Conservation (phyloP, 1,140 invertebrate genomes). For the Ceratitis capitata region DNA sequence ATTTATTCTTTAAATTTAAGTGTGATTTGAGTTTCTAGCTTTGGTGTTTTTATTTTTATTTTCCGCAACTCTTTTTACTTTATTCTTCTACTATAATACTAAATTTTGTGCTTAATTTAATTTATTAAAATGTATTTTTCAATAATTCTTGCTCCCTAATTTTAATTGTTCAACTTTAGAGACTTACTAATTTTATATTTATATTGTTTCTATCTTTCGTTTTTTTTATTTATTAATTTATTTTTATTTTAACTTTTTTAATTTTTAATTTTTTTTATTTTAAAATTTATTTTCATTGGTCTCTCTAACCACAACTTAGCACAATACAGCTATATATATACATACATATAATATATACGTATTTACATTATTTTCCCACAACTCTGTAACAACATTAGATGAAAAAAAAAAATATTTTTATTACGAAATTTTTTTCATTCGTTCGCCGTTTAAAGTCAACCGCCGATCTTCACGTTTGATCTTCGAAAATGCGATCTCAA, state of each 20-base stretch:
- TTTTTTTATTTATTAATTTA: background rate
- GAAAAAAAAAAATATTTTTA: background rate
- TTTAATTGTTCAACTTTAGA: too few relatives aligned
- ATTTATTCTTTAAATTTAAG: too few relatives aligned
- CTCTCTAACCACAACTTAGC: background rate
- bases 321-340: background rate
- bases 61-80: too few relatives aligned
- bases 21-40: too few relatives aligned
- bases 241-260: background rate
- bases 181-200: too few relatives aligned
- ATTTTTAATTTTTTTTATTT: background rate
- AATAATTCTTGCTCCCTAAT: too few relatives aligned
- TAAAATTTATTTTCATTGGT: background rate
- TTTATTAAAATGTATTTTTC: too few relatives aligned
- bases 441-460: background rate
- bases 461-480: slow-evolving; percentile 4
- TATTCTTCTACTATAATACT: too few relatives aligned
- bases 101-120: too few relatives aligned
- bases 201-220: background rate
- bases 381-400: background rate
- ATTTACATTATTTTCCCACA: background rate
- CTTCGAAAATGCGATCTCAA: slow-evolving; percentile 33
- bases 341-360: too few relatives aligned
- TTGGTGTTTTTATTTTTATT: too few relatives aligned
- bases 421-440: background rate